These are phyloP conservation scores for Petrolisthes cinctipes DNA, from an alignment of 2,888 invertebrate species.

Conservation along the genomic window DNA sequence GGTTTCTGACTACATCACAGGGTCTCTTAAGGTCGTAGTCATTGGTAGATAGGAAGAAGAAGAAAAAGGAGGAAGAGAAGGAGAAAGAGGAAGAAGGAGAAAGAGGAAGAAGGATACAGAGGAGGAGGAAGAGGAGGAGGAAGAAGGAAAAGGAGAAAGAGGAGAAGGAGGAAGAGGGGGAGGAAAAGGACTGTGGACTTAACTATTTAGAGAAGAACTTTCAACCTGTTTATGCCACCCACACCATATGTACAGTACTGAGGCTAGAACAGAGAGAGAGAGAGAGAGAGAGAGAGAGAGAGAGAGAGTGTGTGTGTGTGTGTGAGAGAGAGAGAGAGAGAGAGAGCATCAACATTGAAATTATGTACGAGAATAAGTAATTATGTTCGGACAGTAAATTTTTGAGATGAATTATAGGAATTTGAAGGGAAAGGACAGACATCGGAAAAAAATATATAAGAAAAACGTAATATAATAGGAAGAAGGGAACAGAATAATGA, in stretches of 20 bases:
- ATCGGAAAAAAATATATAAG: too few relatives aligned
- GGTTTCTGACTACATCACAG: too few relatives aligned
- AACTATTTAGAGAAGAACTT: too few relatives aligned
- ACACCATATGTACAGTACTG: not conserved
- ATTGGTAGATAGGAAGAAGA: not conserved
- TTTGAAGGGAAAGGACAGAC: too few relatives aligned
- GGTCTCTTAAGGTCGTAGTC: too few relatives aligned
- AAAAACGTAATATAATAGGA: too few relatives aligned
- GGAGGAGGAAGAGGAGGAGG: not conserved
- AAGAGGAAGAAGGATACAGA: not conserved
- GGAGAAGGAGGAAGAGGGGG: not conserved
- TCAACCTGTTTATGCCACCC: too few relatives aligned
- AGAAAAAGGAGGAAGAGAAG: not conserved
- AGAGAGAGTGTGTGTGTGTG: conserved; percentile 2
- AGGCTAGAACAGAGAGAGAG: not conserved
- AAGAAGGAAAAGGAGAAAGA: not conserved
- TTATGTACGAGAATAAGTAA: too few relatives aligned
- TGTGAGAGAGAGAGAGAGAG: conserved; percentile 13
- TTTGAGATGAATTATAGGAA: too few relatives aligned
- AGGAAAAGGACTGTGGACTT: not conserved
- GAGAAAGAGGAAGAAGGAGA: not conserved
- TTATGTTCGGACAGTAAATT: too few relatives aligned
- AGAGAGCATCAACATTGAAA: not conserved
- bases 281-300: conserved; percentile 20
- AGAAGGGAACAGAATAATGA: too few relatives aligned